A percentile compares a stretch with the other conserved stretches of the same genome.
Conservation (phyloP, 1,140 invertebrate genomes). For the Caerostris darwini region DNA sequence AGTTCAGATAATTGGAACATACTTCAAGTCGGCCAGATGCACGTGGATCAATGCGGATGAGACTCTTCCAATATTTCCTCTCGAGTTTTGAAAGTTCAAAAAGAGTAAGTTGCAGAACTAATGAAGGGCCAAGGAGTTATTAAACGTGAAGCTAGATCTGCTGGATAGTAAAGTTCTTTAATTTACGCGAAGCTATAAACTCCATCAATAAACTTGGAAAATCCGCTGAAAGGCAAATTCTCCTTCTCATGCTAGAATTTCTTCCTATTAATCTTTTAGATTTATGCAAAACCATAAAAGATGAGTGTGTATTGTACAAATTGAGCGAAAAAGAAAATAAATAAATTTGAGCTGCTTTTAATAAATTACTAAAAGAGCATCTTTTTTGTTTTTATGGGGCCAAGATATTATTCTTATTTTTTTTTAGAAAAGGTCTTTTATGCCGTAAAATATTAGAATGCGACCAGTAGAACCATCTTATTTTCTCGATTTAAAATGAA, state of each 20-base stretch:
- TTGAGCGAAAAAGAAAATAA: too few relatives aligned
- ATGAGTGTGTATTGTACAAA: too few relatives aligned
- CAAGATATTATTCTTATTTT: too few relatives aligned
- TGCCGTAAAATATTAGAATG: too few relatives aligned
- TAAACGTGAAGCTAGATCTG: not conserved
- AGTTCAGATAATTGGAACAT: conserved; percentile 19
- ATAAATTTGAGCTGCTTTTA: too few relatives aligned
- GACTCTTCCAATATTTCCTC: conserved; percentile 16
- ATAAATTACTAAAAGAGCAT: too few relatives aligned
- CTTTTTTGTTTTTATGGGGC: too few relatives aligned
- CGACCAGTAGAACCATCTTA: too few relatives aligned
- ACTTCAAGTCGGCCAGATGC: conserved; percentile 19
- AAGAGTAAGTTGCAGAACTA: not conserved
- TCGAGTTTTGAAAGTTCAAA: not conserved
- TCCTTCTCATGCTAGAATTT: not conserved
- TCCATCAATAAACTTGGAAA: conserved; percentile 15
- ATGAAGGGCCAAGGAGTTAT: conserved; percentile 33
- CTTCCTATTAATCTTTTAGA: not conserved
- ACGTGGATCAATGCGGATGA: conserved; percentile 17
- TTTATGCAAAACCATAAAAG: not conserved
- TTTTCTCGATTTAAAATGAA: too few relatives aligned
- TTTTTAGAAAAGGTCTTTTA: too few relatives aligned
- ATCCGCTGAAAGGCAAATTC: not conserved
- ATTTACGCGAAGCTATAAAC: not conserved
- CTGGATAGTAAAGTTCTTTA: not conserved